A percentile compares a stretch with the other conserved stretches of the same genome.
These are phyloP conservation scores for Chirona hameri DNA, from an alignment of 2,888 invertebrate genomes.

Conservation along the genomic window DNA sequence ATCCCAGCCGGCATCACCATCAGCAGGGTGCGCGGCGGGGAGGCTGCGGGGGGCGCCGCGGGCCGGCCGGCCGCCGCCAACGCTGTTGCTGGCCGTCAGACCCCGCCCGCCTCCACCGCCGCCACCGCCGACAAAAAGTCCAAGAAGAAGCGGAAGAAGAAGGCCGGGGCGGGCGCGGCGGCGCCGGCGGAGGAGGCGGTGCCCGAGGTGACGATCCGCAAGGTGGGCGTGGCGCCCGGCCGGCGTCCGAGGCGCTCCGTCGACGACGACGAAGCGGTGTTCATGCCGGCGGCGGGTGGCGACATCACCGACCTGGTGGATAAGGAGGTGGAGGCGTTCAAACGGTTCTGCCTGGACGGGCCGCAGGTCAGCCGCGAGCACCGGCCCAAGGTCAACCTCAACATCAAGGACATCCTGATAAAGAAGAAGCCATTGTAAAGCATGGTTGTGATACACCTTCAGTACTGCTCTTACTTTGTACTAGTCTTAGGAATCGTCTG, in stretches of 20 bases:
- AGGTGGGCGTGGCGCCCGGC: constrained; percentile 37
- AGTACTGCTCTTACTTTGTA: constrained; percentile 28
- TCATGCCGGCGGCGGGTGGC: constrained; percentile 27
- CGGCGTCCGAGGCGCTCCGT: constrained; percentile 29
- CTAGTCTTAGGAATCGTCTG: constrained; percentile 13
- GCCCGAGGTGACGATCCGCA: constrained; percentile 39
- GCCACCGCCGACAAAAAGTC: constrained; percentile 30
- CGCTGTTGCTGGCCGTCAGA: too few species aligned
- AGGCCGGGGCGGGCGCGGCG: constrained; percentile 42
- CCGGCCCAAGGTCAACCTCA: constrained; percentile 64
- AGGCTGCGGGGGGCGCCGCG: background rate
- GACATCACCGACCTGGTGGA: constrained; percentile 41
- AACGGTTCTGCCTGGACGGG: constrained; percentile 79
- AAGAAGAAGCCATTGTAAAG: constrained; percentile 53
- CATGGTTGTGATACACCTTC: constrained; percentile 25
- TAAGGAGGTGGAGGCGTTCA: constrained; percentile 77
- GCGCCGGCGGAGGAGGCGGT: constrained; percentile 38
- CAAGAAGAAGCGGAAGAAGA: constrained; percentile 40
- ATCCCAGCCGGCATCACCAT: constrained; percentile 77
- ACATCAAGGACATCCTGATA: constrained; percentile 71
- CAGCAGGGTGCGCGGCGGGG: constrained; percentile 57
- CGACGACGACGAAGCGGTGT: constrained; percentile 24
- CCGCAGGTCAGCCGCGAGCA: constrained; percentile 72
- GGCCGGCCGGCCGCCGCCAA: background rate
- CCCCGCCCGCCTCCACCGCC: background rate